Conservation (phyloP, 2,888 invertebrate species). For the Dorcus parallelipipedus region DNA sequence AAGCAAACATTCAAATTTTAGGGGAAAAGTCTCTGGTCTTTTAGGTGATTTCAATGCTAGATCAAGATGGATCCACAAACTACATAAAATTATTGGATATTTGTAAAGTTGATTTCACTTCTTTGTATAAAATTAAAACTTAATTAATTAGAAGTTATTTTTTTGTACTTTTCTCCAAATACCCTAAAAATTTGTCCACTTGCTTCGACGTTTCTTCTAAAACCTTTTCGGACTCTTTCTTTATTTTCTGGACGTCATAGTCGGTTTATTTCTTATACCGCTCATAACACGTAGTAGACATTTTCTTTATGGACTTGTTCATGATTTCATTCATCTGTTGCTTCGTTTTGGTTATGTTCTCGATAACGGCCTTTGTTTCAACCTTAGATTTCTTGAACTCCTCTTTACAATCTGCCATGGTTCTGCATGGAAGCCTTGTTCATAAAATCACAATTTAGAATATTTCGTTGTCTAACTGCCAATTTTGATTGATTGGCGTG, state of each 20-base stretch:
- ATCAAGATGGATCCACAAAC: no score
- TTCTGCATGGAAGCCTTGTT: background rate
- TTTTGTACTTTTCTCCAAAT: slow-evolving; percentile 1
- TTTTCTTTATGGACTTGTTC: background rate
- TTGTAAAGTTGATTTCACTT: no score
- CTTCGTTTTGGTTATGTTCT: slow-evolving; percentile 3
- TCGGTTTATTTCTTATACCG: slow-evolving; percentile 1
- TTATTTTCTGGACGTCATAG: background rate
- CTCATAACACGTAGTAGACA: background rate
- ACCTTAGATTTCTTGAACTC: background rate
- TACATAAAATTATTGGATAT: no score
- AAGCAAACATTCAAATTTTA: no score
- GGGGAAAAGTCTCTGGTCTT: no score
- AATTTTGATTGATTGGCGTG: no score
- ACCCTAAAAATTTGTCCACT: slow-evolving; percentile 3
- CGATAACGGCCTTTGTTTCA: slow-evolving; percentile 2
- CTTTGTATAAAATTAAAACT: no score
- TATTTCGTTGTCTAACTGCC: background rate
- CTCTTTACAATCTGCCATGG: background rate
- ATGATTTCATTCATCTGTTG: slow-evolving; percentile 2
- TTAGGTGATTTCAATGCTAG: no score
- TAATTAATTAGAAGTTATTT: background rate
- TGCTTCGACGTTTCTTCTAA: slow-evolving; percentile 2
- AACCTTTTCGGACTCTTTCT: background rate
- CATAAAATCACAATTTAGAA: background rate